Base-by-base conservation (phyloP, 2,888 invertebrate genomes). In the Drosophila vallismaia region DNA sequence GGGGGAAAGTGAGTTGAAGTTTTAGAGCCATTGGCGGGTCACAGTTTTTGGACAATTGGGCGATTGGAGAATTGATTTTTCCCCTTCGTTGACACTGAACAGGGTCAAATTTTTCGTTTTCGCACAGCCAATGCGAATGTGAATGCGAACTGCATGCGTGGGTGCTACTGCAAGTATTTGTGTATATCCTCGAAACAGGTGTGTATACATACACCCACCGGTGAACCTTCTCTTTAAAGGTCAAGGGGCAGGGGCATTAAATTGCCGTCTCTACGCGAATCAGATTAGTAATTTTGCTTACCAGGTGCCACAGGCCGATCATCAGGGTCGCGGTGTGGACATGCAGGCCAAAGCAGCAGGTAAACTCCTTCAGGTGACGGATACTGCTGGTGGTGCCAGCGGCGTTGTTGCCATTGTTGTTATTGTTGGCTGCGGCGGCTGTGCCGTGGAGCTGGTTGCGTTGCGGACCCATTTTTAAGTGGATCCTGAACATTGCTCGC, bases 221-320 rank as follows among this genome's bases (percentile, higher is more conserved):
- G 8, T 45, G n/a, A 45, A 48, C 40, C n/a, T 28, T 14, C 48
- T 14, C n/a, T 36, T 26, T 12, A 49, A 48, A 45, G 63, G 52
- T 54, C 40, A 71, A 48, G 55, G 71, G 38, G 46, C 19, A 19
- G 1, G 14, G 40, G 40, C 36, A 12, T 36, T 36, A 5, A 4
- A 6, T 5, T 10, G 19, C n/a, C 24, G n/a, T 40, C 31, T 46
- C 10, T 33, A 12, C 1, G 4, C 4, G 4, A 4, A 6, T 4
- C 28, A 1, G 28, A 28, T 36, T 36, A 19, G 19, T n/a, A 28
- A 26, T 29, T 38, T 45, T 10, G 92, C 94, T 94, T 92, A 96
- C 96, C 93, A 96, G 93, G 92, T 97, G 96, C 96, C 96, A 96
- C 91, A 96, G 93, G 86, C 96, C 96, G 72, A 96, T 94, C 72